Base-by-base conservation (phyloP, 2,888 invertebrate species). In the Cinara cedri region DNA sequence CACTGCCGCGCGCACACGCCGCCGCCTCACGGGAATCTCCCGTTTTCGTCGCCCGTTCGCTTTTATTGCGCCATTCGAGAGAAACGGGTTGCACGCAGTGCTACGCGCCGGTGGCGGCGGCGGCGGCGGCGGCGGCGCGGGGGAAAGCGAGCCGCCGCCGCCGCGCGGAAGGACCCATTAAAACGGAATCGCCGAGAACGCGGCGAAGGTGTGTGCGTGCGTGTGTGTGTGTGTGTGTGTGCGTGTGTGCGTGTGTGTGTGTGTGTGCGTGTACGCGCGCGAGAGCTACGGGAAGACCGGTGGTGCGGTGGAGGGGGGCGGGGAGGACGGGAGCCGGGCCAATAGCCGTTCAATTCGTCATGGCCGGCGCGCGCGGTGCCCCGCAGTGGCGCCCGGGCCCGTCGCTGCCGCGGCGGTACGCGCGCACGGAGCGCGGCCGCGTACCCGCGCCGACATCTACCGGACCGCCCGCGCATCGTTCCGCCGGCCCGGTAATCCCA, bases 21-120 rank as follows among this genome's bases (percentile, higher is more conserved):
- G 76, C 72, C 72, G 54, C 54, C 68, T 63, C 70, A 68, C 87
- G 87, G 87, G 86, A 85, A 70, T 81, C 72, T 82, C 84, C 84
- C 86, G 83, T 84, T 83, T 84, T 86, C 84, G 83, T 87, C 86
- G 84, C 87, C 83, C 83, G 88, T 86, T 82, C 84, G 82, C 86
- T 83, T 84, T 82, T 16, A 81, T 70, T 63, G 82, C 62, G 80
- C 80, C 65, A 81, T 74, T 70, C 72, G 81, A 81, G 80, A 82
- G 82, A 83, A 82, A 82, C 87, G 85, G 82, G 86, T 84, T 87
- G 75, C 63, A 65, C 34, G 44, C 75, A 14, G 19, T 24, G n/a
- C 44, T 46, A 24, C 9, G 63, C 66, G 76, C 9, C 46, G 16
- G 60, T 19, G 42, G 44, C 34, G 72, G 63, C 60, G 72, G 66